phyloP scores from a whole-genome alignment of 2,797 vertebrate species.

The Chelon auratus region DNA sequence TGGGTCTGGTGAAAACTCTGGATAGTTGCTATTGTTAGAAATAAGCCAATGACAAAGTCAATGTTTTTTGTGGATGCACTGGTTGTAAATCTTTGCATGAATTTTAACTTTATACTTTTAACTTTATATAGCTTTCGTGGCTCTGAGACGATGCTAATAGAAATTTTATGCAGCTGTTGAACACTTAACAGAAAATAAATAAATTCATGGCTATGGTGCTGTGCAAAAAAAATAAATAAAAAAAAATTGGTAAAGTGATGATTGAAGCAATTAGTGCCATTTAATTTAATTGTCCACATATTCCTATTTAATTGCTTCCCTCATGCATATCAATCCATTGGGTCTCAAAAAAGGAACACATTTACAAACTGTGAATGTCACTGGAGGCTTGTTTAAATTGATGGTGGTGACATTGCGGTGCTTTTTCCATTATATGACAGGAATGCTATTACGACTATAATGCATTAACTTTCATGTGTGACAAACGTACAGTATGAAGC shows the following conservation, averaged over 20 bases:
- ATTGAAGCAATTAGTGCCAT: conserved; percentile 72
- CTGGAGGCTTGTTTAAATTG: conserved; percentile 36
- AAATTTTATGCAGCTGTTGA: conserved; percentile 60
- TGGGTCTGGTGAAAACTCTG: neutral
- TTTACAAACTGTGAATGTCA: conserved; percentile 60
- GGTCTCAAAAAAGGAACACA: conserved; percentile 36
- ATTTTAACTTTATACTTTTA: conserved; percentile 23
- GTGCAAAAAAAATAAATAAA: conserved; percentile 45
- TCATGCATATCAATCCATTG: conserved; percentile 56
- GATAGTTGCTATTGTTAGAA: neutral
- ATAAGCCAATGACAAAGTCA: neutral
- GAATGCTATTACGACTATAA: neutral
- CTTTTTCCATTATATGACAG: conserved; percentile 32
- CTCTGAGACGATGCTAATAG: conserved; percentile 57
- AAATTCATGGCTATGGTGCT: conserved; percentile 39
- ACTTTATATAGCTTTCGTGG: conserved; percentile 48
- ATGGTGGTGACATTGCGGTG: conserved; percentile 32
- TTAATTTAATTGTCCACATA: conserved; percentile 74
- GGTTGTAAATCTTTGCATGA: conserved; percentile 3
- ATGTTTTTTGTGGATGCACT: conserved; percentile 3
- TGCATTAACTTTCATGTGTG: neutral
- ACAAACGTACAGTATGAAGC: neutral
- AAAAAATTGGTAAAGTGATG: conserved; percentile 29
- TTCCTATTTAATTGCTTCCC: conserved; percentile 64
- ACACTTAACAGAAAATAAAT: conserved; percentile 57